These are phyloP conservation scores for Drosophila repleta DNA, from an alignment of 1,140 invertebrate species.

Conservation along the genomic window DNA sequence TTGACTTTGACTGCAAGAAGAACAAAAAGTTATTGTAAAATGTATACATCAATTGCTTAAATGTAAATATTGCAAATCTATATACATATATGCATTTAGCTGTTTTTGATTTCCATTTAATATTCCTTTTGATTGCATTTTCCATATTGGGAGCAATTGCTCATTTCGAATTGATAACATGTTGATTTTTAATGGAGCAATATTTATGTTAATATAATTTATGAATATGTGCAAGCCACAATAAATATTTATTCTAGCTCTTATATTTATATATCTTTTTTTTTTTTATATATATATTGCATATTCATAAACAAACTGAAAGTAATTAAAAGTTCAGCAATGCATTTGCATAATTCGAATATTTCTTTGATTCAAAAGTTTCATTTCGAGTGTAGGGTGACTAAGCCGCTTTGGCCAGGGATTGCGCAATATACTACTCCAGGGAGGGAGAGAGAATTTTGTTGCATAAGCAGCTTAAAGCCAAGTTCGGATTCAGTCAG, in stretches of 20 bases:
- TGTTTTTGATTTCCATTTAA: background rate
- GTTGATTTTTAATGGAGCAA: too few relatives aligned
- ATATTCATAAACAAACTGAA: too few relatives aligned
- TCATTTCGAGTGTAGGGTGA: background rate
- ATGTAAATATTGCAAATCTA: background rate
- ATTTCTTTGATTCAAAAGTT: constrained; percentile 19
- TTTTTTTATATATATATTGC: too few relatives aligned
- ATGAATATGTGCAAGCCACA: too few relatives aligned
- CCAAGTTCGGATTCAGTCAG: constrained; percentile 4
- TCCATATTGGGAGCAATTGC: background rate
- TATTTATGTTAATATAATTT: too few relatives aligned
- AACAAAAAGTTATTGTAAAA: too few relatives aligned
- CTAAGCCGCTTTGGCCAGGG: constrained; percentile 11
- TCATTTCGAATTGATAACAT: background rate
- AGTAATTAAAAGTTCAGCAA: constrained; percentile 12
- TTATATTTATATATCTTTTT: too few relatives aligned
- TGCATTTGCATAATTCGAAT: constrained; percentile 19
- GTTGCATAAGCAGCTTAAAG: constrained; percentile 63
- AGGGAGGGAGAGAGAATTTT: constrained; percentile 24
- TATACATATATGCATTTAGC: background rate
- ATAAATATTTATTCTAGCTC: too few relatives aligned
- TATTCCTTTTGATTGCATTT: background rate
- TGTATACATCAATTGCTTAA: too few relatives aligned
- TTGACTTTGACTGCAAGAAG: background rate
- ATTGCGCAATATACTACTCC: background rate